Percentiles rank a stretch among this genome's conserved stretches.
phyloP scores from a whole-genome alignment of 2,113 vertebrate species.

The Malurus alboscapulatus region DNA sequence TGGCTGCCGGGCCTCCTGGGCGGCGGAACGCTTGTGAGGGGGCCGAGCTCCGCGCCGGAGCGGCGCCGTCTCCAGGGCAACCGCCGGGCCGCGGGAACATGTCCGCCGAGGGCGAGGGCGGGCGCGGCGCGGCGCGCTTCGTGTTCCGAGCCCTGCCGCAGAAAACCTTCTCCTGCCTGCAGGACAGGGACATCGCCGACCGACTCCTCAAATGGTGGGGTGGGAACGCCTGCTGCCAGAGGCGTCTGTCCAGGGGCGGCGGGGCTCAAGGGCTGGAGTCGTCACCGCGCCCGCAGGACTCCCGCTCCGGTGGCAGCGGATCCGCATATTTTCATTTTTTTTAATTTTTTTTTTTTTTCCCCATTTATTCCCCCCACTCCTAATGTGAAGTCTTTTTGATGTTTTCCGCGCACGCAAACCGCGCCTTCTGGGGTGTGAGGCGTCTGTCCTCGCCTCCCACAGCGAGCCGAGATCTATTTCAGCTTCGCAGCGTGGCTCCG shows the following conservation, averaged over 20 bases:
- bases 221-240: too few relatives aligned
- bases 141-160: conserved; percentile 68
- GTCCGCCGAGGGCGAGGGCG: not conserved
- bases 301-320: not conserved
- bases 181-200: conserved; percentile 8
- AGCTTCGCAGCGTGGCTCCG: not conserved
- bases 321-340: rapidly evolving
- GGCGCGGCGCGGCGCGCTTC: not conserved
- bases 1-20: rapidly evolving
- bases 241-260: too few relatives aligned
- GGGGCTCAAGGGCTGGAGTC: not conserved
- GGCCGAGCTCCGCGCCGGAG: not conserved
- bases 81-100: conserved; percentile 21
- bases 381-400: not conserved
- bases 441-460: not conserved
- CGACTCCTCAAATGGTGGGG: conserved; percentile 77
- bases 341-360: too few relatives aligned
- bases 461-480: rapidly evolving
- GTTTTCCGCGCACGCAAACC: not conserved
- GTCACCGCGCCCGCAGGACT: not conserved
- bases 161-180: conserved; percentile 63
- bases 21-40: not conserved
- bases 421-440: not conserved
- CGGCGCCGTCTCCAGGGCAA: conserved; percentile 38
- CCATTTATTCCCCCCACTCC: rapidly evolving